Evolutionary conservation across 2,888 invertebrate genomes (phyloP), one percentile per base, ranked within the genome.

Genomic region (Linnaemya vulpina): DNA sequence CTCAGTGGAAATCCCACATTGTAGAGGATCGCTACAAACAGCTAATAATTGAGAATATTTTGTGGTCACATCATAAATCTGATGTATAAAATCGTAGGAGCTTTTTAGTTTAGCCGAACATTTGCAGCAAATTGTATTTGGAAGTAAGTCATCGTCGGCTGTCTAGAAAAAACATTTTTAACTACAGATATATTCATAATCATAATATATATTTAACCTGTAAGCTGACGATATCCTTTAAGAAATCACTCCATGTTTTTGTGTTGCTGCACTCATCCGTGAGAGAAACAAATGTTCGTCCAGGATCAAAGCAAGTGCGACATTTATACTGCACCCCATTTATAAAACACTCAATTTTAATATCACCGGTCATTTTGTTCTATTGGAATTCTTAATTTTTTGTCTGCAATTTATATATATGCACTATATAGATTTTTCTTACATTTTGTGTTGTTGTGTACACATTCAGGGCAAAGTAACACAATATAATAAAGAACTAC

Each of bases 21-120:
- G 58, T 0, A 79, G 55, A 3, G 82, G 78, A 67, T 85, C 82
- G 17, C 17, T 22, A 15, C 60, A 55, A 38, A 4, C 86, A 5
- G 63, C 51, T 4, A 76, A 17, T 5, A 82, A 71, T 51, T 82
- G 38, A 1, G 63, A 30, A 74, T 82, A 85, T 53, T 79, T 82
- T 17, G 87, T 87, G 30, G 89, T 88, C 7, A 88, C 88, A 40
- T 87, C 82, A 2, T 88, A 89, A 3, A 87, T 90, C 75, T 89
- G 89, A 15, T 87, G 22, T 10, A 91, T 88, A 77, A 91, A 91
- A 1, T 86, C 87, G 22, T 90, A 89, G 0, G 89, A 88, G 68
- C 84, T 87, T 73, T 90, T 88, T 20, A 91, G 77, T 46, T 88
- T 88, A 17, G 30, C 71, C n/a, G 87, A 67, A 46, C 91, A 91